Evolutionary conservation across 2,888 invertebrate genomes (phyloP).

Genomic region (Amorpha juglandis): DNA sequence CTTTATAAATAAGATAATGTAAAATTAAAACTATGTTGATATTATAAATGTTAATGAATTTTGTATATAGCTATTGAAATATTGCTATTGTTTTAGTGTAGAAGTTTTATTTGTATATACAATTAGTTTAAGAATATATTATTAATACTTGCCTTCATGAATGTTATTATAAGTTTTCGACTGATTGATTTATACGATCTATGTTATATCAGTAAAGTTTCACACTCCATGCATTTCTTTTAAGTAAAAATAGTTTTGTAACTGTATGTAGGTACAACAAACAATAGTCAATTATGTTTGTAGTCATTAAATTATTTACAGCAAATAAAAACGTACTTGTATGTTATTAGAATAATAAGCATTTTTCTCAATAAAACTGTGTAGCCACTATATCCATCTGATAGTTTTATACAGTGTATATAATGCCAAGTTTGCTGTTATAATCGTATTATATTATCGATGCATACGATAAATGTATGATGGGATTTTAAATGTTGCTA

Average conservation of each 20-base stretch:
- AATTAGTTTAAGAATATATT: slow-evolving; percentile 39
- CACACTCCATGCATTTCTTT: slow-evolving; percentile 66
- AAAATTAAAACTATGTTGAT: slow-evolving; percentile 61
- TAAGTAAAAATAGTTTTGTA: slow-evolving; percentile 60
- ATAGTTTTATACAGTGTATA: slow-evolving; percentile 40
- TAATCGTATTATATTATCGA: slow-evolving; percentile 43
- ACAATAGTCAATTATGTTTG: slow-evolving; percentile 59
- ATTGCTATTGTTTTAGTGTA: slow-evolving; percentile 32
- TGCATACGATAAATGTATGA: slow-evolving; percentile 58
- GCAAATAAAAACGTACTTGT: slow-evolving; percentile 38
- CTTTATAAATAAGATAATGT: slow-evolving; percentile 45
- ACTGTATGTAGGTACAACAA: slow-evolving; percentile 61
- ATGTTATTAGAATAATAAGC: slow-evolving; percentile 29
- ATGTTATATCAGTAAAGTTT: slow-evolving; percentile 59
- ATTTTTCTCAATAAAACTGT: slow-evolving; percentile 28
- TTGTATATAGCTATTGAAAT: slow-evolving; percentile 57
- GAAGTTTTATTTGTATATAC: slow-evolving; percentile 53
- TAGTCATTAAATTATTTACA: slow-evolving; percentile 59
- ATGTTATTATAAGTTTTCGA: slow-evolving; percentile 70
- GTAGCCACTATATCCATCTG: slow-evolving; percentile 47
- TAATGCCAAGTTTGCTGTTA: slow-evolving; percentile 41
- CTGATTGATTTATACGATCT: slow-evolving; percentile 76
- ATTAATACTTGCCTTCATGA: slow-evolving; percentile 76
- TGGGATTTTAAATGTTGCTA: slow-evolving; percentile 67
- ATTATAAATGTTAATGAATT: slow-evolving; percentile 60